Evolutionary conservation across 2,797 vertebrate species (phyloP).

Genomic region (Falco naumanni): DNA sequence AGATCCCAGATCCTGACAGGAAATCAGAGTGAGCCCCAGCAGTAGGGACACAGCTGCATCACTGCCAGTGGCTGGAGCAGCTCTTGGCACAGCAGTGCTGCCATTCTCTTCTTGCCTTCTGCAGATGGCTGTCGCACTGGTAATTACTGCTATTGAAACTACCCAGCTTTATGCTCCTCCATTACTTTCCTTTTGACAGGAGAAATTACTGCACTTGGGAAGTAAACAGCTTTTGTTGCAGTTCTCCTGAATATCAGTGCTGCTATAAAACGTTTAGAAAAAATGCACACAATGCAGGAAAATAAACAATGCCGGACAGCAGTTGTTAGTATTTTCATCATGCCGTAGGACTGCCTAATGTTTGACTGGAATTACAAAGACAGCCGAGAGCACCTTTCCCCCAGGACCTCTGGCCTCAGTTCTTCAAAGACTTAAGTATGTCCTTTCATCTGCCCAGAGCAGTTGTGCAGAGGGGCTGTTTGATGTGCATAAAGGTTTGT

Average conservation of each 20-base stretch:
- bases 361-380: neutral
- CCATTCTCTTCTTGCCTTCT: neutral
- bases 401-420: neutral
- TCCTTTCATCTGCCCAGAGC: neutral
- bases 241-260: neutral
- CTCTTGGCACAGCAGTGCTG: neutral
- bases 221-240: neutral
- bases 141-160: neutral
- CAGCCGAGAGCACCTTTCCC: neutral
- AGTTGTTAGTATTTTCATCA: neutral
- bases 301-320: neutral
- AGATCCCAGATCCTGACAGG: neutral
- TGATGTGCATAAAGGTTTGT: neutral
- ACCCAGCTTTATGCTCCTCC: neutral
- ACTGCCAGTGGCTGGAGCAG: neutral
- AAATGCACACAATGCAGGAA: neutral
- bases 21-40: neutral
- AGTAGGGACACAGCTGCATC: accelerated
- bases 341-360: neutral
- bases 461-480: neutral
- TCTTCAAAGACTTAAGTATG: neutral
- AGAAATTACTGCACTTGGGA: neutral
- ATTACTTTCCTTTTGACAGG: neutral
- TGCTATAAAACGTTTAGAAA: neutral
- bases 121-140: neutral